Conservation (phyloP, 2,888 invertebrate genomes). For the Crioceris asparagi region DNA sequence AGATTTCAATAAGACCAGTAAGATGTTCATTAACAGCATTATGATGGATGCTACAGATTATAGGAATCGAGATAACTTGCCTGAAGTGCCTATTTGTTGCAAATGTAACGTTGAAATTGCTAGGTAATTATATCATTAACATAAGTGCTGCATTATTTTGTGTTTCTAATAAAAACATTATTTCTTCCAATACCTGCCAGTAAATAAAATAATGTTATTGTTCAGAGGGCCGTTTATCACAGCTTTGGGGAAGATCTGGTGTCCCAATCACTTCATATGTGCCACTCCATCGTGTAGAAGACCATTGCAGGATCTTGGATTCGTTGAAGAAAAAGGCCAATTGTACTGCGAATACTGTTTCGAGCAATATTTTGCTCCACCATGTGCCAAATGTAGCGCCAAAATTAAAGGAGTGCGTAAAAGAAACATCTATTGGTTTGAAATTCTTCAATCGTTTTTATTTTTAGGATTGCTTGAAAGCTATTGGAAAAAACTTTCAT, state of each 20-base stretch:
- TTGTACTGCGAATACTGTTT: conserved; percentile 98
- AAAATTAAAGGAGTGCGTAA: conserved; percentile 86
- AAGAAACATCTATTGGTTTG: no score
- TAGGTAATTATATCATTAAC: conserved; percentile 44
- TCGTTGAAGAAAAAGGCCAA: conserved; percentile 94
- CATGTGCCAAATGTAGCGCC: conserved; percentile 85
- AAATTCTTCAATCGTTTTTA: no score
- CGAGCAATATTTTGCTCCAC: conserved; percentile 92
- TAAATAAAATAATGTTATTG: conserved; percentile 1
- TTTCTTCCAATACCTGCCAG: not conserved
- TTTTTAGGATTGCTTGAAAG: conserved; percentile 88
- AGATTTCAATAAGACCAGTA: conserved; percentile 17
- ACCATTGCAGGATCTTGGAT: conserved; percentile 88
- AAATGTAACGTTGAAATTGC: conserved; percentile 61
- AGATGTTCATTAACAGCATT: conserved; percentile 14
- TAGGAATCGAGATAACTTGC: conserved; percentile 12
- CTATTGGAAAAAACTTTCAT: conserved; percentile 95
- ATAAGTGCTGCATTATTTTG: no score
- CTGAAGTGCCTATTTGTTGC: conserved; percentile 52
- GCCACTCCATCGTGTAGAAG: conserved; percentile 83
- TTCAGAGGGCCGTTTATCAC: conserved; percentile 95
- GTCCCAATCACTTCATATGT: conserved; percentile 97
- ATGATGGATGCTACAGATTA: conserved; percentile 16
- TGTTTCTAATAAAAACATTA: not conserved
- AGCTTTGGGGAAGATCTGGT: conserved; percentile 96